Evolutionary conservation across 2,113 vertebrate genomes (phyloP), one percentile per base, ranked within the genome.

Genomic region (Pseudolaguvia tuberculata): DNA sequence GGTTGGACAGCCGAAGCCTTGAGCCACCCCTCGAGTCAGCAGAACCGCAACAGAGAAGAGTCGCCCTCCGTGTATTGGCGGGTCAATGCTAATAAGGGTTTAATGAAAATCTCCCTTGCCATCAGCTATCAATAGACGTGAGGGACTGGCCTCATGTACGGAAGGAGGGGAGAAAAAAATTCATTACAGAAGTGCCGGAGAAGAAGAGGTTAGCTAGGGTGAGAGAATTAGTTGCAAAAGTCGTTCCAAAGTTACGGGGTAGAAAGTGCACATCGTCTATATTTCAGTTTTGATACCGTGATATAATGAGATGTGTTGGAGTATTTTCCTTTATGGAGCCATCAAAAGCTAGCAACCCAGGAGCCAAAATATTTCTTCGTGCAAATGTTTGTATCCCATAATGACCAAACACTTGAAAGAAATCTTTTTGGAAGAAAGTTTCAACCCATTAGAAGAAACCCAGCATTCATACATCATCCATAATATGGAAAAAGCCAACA

Each of bases 81-180:
- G 87, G 78, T 83, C 86, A 81, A 77, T 86, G 83, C 84, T 85
- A 85, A 84, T 76, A 31, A 82, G 68, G 73, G 77, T 79, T 70
- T 14, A 75, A 75, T 74, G 70, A 57, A 73, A 55, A 42, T 55
- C 67, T 77, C 80, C 59, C 17, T 62, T 29, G 14, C 3, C 21
- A 70, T 11, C 70, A 59, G 72, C 81, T 74, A 83, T 84, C 85
- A 80, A 86, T 29, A 71, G 48, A 77, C 73, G 70, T 78, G 76
- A 84, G 78, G 72, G 76, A 52, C 48, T 76, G 83, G 45, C 11
- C 58, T 0, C 0, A 5, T 6, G 73, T 78, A 82, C 70, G 82
- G 80, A 56, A 48, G 57, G 70, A 58, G 5, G 23, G 23, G 47
- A n/a, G n/a, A 65, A 68, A 80, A 57, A 48, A 79, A 80, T 82